Evolutionary conservation across 2,888 invertebrate species (phyloP).

Genomic region (Euproctis similis): DNA sequence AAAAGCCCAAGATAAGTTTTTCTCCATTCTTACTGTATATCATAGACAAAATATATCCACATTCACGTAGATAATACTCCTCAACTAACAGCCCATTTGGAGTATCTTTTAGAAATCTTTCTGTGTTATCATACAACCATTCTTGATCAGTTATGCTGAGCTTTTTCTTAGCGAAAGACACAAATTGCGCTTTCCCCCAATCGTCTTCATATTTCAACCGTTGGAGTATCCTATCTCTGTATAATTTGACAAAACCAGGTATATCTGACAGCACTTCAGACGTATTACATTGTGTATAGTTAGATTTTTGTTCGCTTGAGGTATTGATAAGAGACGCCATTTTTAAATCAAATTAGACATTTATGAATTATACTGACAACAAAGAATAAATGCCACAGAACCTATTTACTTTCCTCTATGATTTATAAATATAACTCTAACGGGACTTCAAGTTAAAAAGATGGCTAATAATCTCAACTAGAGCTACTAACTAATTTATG

Average conservation of each 20-base stretch:
- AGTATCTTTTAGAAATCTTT: constrained; percentile 45
- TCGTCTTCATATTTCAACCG: constrained; percentile 34
- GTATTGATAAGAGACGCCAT: neutral
- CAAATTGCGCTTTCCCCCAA: constrained; percentile 24
- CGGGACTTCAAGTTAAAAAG: too few species aligned
- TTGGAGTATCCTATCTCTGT: constrained; percentile 37
- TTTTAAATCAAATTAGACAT: too few species aligned
- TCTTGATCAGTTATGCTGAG: constrained; percentile 21
- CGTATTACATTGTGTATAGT: constrained; percentile 42
- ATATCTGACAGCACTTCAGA: constrained; percentile 36
- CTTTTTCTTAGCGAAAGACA: constrained; percentile 42
- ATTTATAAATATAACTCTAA: too few species aligned
- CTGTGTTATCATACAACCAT: constrained; percentile 48
- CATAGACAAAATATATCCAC: constrained; percentile 48
- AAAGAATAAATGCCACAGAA: too few species aligned
- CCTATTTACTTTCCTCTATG: too few species aligned
- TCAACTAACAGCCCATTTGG: constrained; percentile 34
- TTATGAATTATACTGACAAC: too few species aligned
- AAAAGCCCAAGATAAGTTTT: constrained; percentile 61
- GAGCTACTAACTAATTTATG: too few species aligned
- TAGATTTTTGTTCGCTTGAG: constrained; percentile 1
- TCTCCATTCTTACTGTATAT: constrained; percentile 57
- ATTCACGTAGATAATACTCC: constrained; percentile 38
- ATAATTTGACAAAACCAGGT: constrained; percentile 40
- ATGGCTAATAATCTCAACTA: too few species aligned